Evolutionary conservation across 2,113 vertebrate species (phyloP).

Genomic region (Oenanthe oenanthe): DNA sequence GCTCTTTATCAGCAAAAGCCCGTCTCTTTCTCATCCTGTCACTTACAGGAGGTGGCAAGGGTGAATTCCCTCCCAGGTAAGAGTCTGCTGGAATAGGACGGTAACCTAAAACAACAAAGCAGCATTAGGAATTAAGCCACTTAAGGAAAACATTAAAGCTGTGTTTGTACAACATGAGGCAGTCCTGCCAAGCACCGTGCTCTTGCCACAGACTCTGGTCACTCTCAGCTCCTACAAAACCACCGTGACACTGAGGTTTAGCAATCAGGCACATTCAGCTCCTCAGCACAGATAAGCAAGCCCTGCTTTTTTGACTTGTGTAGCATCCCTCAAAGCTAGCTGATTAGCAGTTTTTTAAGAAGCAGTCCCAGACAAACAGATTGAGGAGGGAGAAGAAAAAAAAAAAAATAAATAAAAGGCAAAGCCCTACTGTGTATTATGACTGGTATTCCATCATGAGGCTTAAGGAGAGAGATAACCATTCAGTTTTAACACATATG

Average conservation of each 20-base stretch:
- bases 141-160: background rate
- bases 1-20: slow-evolving; percentile 97
- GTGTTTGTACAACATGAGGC: background rate
- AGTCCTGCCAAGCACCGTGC: fast-evolving
- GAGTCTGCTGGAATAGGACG: slow-evolving; percentile 89
- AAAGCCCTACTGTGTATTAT: background rate
- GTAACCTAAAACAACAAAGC: slow-evolving; percentile 82
- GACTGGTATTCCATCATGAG: background rate
- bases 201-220: background rate
- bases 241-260: background rate
- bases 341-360: background rate
- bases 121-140: background rate
- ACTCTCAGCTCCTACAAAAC: background rate
- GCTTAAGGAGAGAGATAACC: background rate
- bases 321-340: background rate
- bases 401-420: no score
- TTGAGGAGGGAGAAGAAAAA: fast-evolving
- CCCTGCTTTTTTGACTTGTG: background rate
- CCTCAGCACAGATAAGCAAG: background rate
- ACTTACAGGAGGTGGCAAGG: slow-evolving; percentile 91
- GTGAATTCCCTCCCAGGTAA: slow-evolving; percentile 81
- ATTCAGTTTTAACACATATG: background rate
- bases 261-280: background rate
- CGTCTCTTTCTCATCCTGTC: slow-evolving; percentile 98
- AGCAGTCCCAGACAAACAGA: background rate